A percentile compares a stretch with the other conserved stretches of the same genome.
These are phyloP conservation scores for Trachelus troglodyta DNA, from an alignment of 2,888 invertebrate genomes.

Conservation along the genomic window DNA sequence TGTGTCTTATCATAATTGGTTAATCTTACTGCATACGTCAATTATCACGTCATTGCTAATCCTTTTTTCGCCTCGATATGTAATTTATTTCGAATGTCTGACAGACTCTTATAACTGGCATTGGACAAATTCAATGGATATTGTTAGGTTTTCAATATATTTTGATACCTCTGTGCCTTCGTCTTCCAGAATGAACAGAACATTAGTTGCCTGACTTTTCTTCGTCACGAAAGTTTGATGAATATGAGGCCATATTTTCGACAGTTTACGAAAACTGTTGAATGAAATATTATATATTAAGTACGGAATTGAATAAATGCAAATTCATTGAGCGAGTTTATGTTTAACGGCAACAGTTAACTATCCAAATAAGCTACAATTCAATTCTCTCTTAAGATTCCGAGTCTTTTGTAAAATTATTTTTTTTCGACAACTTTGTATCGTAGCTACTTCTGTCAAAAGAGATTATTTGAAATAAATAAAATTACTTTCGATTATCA, in stretches of 20 bases:
- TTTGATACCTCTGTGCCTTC: not conserved
- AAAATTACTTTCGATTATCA: not conserved
- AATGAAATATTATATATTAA: not conserved
- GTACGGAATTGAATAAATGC: not conserved
- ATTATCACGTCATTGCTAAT: constrained; percentile 11
- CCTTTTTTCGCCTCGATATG: constrained; percentile 45
- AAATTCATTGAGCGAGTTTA: not conserved
- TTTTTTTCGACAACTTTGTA: not conserved
- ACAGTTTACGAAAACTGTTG: constrained; percentile 2
- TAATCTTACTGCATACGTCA: not conserved
- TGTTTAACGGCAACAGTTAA: not conserved
- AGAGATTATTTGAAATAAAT: not conserved
- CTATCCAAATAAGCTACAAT: not conserved
- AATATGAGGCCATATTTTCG: not conserved
- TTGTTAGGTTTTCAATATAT: not conserved
- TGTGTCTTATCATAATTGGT: not conserved
- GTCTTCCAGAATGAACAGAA: not conserved
- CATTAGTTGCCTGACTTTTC: not conserved
- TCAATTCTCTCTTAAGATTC: not conserved
- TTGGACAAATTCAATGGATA: constrained; percentile 23
- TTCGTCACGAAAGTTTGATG: constrained; percentile 7
- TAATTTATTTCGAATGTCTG: constrained; percentile 47
- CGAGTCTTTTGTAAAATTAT: not conserved
- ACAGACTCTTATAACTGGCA: constrained; percentile 54
- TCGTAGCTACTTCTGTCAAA: not conserved